Evolutionary conservation across 2,888 invertebrate species (phyloP).

Genomic region (Mimumesa dahlbomi): DNA sequence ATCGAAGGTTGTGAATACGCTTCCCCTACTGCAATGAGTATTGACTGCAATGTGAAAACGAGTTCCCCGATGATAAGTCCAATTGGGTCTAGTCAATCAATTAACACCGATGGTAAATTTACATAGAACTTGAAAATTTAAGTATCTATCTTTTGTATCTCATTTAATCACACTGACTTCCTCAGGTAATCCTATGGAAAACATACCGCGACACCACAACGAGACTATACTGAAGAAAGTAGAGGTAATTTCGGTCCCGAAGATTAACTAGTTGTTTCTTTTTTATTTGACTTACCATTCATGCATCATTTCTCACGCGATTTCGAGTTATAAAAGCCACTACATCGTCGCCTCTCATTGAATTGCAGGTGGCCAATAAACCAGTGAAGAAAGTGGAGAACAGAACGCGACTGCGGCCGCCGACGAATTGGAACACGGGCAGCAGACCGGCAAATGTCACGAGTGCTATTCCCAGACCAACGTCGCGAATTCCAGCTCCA

Average conservation of each 20-base stretch:
- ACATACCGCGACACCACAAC: slow-evolving; percentile 21
- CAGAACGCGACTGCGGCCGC: slow-evolving; percentile 70
- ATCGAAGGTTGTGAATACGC: slow-evolving; percentile 42
- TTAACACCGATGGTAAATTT: slow-evolving; percentile 58
- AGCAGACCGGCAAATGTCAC: slow-evolving; percentile 46
- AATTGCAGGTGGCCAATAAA: slow-evolving; percentile 47
- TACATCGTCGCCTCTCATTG: too few species aligned
- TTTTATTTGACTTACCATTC: too few species aligned
- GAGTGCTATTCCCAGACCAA: slow-evolving; percentile 78
- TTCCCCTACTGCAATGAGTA: slow-evolving; percentile 54
- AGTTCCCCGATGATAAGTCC: slow-evolving; percentile 75
- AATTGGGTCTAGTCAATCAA: slow-evolving; percentile 62
- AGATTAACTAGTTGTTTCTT: too few species aligned
- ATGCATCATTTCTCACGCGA: too few species aligned
- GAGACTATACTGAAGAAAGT: slow-evolving; percentile 29
- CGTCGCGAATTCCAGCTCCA: slow-evolving; percentile 75
- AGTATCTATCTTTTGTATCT: background rate
- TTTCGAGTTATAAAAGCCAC: too few species aligned
- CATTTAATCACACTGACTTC: background rate
- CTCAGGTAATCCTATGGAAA: slow-evolving; percentile 40
- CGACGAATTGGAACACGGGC: slow-evolving; percentile 70
- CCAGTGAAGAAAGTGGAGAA: slow-evolving; percentile 52
- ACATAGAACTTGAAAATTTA: background rate
- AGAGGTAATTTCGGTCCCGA: slow-evolving; percentile 32
- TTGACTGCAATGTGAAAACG: slow-evolving; percentile 64